Evolutionary conservation across 2,888 invertebrate genomes (phyloP).

Genomic region (Eilema caniola): DNA sequence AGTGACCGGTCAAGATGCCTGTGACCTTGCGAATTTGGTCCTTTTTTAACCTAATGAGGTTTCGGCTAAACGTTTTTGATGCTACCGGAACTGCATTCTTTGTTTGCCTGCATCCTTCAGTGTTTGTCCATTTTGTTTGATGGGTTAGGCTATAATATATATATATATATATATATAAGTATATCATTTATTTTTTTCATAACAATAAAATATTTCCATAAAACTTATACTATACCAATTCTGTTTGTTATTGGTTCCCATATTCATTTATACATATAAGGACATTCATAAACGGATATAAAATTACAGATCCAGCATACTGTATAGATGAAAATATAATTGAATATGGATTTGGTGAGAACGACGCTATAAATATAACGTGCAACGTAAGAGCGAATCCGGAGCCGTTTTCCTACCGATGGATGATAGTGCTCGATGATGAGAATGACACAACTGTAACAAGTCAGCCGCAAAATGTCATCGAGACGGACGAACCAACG

Average conservation of each 20-base stretch:
- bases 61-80: no score
- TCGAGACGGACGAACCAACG: constrained; percentile 63
- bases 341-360: constrained; percentile 74
- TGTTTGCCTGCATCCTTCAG: no score
- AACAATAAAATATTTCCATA: no score
- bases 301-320: constrained; percentile 70
- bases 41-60: no score
- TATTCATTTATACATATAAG: background rate
- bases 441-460: constrained; percentile 59
- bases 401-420: constrained; percentile 66
- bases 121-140: no score
- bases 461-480: constrained; percentile 55
- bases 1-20: no score
- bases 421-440: constrained; percentile 71
- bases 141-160: no score
- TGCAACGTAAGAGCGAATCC: constrained; percentile 75
- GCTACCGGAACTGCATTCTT: no score
- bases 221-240: no score
- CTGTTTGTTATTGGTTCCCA: background rate
- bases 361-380: constrained; percentile 73
- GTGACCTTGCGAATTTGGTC: no score
- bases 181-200: no score
- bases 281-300: background rate
- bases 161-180: no score
- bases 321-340: constrained; percentile 67